Base-by-base conservation (phyloP, 2,888 invertebrate genomes). In the Eupithecia tripunctaria region DNA sequence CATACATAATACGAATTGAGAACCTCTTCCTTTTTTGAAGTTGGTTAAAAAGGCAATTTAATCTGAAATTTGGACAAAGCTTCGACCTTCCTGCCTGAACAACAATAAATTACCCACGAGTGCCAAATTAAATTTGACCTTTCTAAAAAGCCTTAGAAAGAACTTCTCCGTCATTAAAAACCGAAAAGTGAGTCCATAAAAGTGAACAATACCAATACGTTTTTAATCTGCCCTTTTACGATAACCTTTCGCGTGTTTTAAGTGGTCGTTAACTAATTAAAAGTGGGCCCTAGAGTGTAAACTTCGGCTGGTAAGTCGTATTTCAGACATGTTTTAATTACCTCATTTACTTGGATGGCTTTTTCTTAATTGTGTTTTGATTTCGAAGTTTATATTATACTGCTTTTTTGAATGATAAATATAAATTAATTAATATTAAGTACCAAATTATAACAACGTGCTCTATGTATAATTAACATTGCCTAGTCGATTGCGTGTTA, bases 221-320 rank as follows among this genome's bases (percentile, higher is more conserved):
- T 78, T 76, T 77, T 77, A 76, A 78, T 70, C 71, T 67, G 62
- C 66, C 72, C 73, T 72, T 78, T 78, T 72, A 79, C 73, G 77
- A 77, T 74, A 77, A 65, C 70, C 12, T 29, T 62, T 64, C 74
- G 76, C 76, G 77, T 76, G 76, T 38, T 64, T 78, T 79, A 75
- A 81, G 76, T 69, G 79, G 75, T 75, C 78, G 75, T 81, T 78
- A 81, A 78, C 80, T 78, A 80, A 80, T 81, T 81, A 80, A 77
- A 78, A 80, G 77, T 74, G 76, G 75, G 71, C 75, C 75, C 76
- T 66, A 73, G 73, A 76, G 71, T 71, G 76, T 78, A 76, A 79
- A 71, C 73, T 79, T 78, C 70, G 73, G 67, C 68, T 67, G 51
- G 59, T 5, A 47, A 69, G 69, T 71, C 78, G 73, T 77, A 71